phyloP scores from a whole-genome alignment of 2,113 vertebrate species.

The Tetrax tetrax region DNA sequence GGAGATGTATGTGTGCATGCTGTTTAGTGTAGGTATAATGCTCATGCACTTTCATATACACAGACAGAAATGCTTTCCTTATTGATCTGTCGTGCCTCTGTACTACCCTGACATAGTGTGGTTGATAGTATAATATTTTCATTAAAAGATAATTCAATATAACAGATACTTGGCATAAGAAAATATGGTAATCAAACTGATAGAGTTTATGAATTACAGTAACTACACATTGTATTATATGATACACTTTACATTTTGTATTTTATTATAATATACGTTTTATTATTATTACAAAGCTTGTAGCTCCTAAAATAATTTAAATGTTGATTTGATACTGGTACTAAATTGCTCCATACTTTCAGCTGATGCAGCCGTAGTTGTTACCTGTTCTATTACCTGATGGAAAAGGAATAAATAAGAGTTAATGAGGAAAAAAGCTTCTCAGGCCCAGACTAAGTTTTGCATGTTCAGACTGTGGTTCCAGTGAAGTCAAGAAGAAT shows the following conservation, averaged over 20 bases:
- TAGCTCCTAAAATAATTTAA: background rate
- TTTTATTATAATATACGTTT: background rate
- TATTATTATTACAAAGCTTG: background rate
- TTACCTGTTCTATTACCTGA: background rate
- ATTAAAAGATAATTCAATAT: background rate
- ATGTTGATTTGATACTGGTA: background rate
- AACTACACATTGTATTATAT: background rate
- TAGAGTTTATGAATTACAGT: background rate
- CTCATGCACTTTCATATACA: background rate
- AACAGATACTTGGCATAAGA: background rate
- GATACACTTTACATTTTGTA: background rate
- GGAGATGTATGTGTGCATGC: background rate
- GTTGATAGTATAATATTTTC: background rate
- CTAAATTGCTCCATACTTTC: background rate
- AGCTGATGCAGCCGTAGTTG: background rate
- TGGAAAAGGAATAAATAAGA: background rate
- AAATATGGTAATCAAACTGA: background rate
- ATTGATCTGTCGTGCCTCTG: background rate
- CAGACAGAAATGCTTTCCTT: background rate
- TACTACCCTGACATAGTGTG: background rate
- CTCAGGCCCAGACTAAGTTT: background rate
- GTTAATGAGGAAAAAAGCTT: background rate
- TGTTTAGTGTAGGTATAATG: background rate
- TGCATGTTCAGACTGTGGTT: background rate
- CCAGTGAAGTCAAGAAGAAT: background rate